A percentile compares a stretch with the other conserved stretches of the same genome.
phyloP scores from a whole-genome alignment of 2,888 invertebrate genomes.

The Drosophila leonis region DNA sequence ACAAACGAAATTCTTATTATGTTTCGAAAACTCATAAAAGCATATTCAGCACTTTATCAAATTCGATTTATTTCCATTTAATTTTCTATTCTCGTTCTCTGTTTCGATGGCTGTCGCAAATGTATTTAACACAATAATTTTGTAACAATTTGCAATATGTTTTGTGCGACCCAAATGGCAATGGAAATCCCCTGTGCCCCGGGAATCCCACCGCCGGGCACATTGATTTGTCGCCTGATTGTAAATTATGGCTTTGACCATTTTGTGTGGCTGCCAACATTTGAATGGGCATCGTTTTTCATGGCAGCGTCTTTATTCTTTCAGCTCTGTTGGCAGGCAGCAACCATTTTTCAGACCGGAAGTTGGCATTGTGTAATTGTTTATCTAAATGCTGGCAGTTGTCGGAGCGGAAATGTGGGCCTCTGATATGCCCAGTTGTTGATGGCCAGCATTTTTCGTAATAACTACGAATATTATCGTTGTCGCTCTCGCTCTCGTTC shows the following conservation, averaged over 20 bases:
- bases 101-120: conserved; percentile 30
- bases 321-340: conserved; percentile 20
- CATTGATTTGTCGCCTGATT: conserved; percentile 70
- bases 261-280: conserved; percentile 59
- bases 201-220: conserved; percentile 12
- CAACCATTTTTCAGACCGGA: conserved; percentile 63
- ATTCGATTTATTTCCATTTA: conserved; percentile 7
- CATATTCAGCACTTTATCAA: conserved; percentile 37
- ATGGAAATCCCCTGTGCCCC: neutral
- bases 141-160: conserved; percentile 59
- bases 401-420: conserved; percentile 56
- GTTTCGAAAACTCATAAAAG: neutral
- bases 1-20: conserved; percentile 3
- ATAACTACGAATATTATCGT: conserved; percentile 48
- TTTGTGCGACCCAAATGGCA: conserved; percentile 35
- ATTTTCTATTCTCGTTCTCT: neutral
- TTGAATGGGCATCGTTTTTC: conserved; percentile 61
- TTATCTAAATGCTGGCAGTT: conserved; percentile 68
- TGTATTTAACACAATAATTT: conserved; percentile 62
- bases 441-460: conserved; percentile 54
- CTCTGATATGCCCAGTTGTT: conserved; percentile 36
- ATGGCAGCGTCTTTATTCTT: conserved; percentile 49
- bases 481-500: conserved; percentile 12
- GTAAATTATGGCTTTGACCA: conserved; percentile 68
- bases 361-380: conserved; percentile 64